Evolutionary conservation across 2,888 invertebrate genomes (phyloP), one percentile per base, ranked within the genome.

Genomic region (Blera fallax): DNA sequence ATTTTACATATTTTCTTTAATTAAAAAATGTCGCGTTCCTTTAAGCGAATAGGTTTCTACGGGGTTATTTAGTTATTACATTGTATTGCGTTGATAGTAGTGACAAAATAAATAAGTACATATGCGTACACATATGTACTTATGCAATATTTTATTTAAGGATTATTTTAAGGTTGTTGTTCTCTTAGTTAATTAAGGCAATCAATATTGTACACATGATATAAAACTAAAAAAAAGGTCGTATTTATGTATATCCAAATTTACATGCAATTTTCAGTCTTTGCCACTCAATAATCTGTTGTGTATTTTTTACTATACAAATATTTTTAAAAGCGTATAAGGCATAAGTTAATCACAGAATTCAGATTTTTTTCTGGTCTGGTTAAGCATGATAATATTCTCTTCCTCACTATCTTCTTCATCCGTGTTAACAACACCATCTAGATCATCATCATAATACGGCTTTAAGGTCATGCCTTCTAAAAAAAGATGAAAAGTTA

Each of bases 371-470:
- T 74, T 54, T 72, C 18, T 60, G 8, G 67, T 48, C 40, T 81
- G 52, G 7, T 34, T 18, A 4, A 85, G 27, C 72, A 88, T 84
- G 7, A 81, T 27, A 27, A 76, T 76, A 45, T 79, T 50, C 50
- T 91, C 90, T 65, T 88, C 89, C 18, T 90, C 89, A 45, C 89
- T 88, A 4, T 94, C 94, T 67, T 94, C 94, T 1, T 91, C 94
- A 0, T 94, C 89, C 0, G 94, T 93, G 32, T 94, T 93, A 0
- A 94, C 93, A 0, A 93, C 93, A 0, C 94, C 93, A 16, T 95
- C 92, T 3, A 95, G 94, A 50, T 95, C 95, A 29, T 95, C 95
- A 87, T 96, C 96, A 88, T 93, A 96, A 90, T 96, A 96, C 0
- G 96, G 96, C 89, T 91, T 89, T 21, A 90, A 89, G 73, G 88